Base-by-base conservation (phyloP, 2,888 invertebrate genomes). In the Spilarctia lutea region DNA sequence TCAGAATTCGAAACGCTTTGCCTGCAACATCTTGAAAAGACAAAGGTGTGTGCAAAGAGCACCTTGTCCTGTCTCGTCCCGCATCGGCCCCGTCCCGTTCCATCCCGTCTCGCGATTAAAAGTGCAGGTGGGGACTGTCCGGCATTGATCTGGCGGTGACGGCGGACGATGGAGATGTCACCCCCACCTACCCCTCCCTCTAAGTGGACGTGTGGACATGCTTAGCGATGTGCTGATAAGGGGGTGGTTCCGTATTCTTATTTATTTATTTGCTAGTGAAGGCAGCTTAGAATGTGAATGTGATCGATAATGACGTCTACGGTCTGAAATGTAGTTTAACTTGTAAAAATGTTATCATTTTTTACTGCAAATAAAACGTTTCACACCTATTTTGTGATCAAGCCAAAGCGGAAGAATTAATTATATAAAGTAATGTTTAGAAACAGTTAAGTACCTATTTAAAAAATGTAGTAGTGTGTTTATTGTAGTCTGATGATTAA, bases 81-180 rank as follows among this genome's bases (percentile, higher is more conserved):
- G 72, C 72, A 73, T 66, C 75, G 52, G 70, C 39, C 69, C 82
- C 79, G 82, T 81, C 85, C 81, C 85, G 80, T 83, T 79, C 79
- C 68, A 72, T 73, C 75, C 73, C 79, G 78, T 78, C 80, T 87
- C 88, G 88, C 88, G 93, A 94, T 94, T 94, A 96, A 95, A 96
- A 95, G 92, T 95, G 94, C 95, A 96, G 94, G 95, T 96, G 94
- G 94, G 91, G 91, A 86, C 88, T 91, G 93, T 93, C 93, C 93
- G 86, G 94, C 94, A 94, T 95, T 95, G 96, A 95, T 95, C 95
- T 94, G 94, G 88, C 91, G 90, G 87, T 94, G 92, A 92, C 92
- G 91, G 87, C 89, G 91, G 92, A 89, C 92, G 93, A 92, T 91
- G 91, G 91, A 92, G 92, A 92, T 90, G 91, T 91, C 91, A 82